phyloP scores from a whole-genome alignment of 2,888 invertebrate species.

The Euclidia mi region DNA sequence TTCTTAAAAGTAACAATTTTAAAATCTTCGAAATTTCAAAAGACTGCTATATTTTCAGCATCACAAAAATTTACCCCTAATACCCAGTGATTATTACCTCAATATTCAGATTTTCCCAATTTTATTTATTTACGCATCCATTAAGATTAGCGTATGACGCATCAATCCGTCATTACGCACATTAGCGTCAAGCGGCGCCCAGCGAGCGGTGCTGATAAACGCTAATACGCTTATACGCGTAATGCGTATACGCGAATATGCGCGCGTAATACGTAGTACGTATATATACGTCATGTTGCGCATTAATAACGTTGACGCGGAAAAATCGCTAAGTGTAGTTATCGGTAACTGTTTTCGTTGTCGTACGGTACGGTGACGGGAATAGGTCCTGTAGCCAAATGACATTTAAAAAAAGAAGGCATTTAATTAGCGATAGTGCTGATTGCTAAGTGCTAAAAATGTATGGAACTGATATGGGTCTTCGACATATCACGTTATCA shows the following conservation, averaged over 20 bases:
- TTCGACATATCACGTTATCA: too few relatives aligned
- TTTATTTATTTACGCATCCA: constrained; percentile 49
- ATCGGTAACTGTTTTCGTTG: constrained; percentile 65
- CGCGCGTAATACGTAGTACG: constrained; percentile 25
- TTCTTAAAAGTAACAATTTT: too few relatives aligned
- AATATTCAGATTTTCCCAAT: constrained; percentile 23
- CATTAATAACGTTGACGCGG: constrained; percentile 67
- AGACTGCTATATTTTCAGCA: too few relatives aligned
- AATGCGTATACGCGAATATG: constrained; percentile 61
- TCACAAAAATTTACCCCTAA: too few relatives aligned
- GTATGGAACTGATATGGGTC: too few relatives aligned
- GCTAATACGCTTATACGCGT: constrained; percentile 61
- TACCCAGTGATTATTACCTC: too few relatives aligned
- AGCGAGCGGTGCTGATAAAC: constrained; percentile 53
- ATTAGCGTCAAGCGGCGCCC: constrained; percentile 52
- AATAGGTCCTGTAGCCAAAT: not conserved
- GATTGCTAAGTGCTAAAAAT: too few relatives aligned
- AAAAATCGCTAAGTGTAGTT: constrained; percentile 77
- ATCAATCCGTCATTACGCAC: constrained; percentile 25
- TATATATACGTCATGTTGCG: constrained; percentile 41
- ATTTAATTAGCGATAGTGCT: too few relatives aligned
- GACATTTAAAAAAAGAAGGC: too few relatives aligned
- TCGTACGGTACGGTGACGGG: constrained; percentile 3
- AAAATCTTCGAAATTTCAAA: too few relatives aligned
- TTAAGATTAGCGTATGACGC: constrained; percentile 45